Percentiles rank a stretch among this genome's conserved stretches.
These are phyloP conservation scores for Calypte anna DNA, from an alignment of 2,113 vertebrate species.

Conservation along the genomic window DNA sequence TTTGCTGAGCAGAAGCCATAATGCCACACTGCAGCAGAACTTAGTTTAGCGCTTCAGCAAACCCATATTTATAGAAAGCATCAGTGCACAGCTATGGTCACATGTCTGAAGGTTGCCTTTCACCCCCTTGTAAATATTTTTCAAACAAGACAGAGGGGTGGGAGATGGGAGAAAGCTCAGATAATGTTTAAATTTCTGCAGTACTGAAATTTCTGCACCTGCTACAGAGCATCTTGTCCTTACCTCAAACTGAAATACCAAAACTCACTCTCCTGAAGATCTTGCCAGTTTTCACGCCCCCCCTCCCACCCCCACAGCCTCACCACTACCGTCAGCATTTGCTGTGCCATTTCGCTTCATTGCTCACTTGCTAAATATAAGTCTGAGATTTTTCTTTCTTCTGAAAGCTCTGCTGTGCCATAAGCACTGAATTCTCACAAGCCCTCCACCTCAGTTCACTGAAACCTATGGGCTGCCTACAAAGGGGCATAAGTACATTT, in stretches of 20 bases:
- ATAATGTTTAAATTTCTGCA: slow-evolving; percentile 1
- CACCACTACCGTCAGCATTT: slow-evolving; percentile 38
- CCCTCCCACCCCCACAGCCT: slow-evolving; percentile 37
- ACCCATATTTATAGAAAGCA: slow-evolving; percentile 41
- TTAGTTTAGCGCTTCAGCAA: slow-evolving; percentile 10
- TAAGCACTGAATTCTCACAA: not conserved
- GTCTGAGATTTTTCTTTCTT: slow-evolving; percentile 26
- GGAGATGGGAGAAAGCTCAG: slow-evolving; percentile 29
- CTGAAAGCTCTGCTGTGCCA: slow-evolving; percentile 11
- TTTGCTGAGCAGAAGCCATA: slow-evolving; percentile 43
- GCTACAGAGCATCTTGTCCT: not conserved
- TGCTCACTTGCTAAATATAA: slow-evolving; percentile 66
- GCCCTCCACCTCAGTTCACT: not conserved
- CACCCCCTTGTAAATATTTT: slow-evolving; percentile 54
- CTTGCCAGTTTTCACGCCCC: slow-evolving; percentile 46
- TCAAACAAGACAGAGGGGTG: slow-evolving; percentile 45
- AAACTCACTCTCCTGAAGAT: not conserved
- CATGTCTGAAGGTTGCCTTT: slow-evolving; percentile 50
- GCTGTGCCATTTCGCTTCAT: slow-evolving; percentile 52
- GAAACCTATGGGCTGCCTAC: not conserved
- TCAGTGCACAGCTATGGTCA: slow-evolving; percentile 8
- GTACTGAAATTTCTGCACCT: slow-evolving; percentile 9
- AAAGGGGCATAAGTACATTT: not conserved
- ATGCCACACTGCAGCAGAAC: slow-evolving; percentile 2
- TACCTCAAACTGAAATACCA: slow-evolving; percentile 40